Base-by-base conservation (phyloP, 1,140 invertebrate genomes). In the Dermatophagoides farinae region DNA sequence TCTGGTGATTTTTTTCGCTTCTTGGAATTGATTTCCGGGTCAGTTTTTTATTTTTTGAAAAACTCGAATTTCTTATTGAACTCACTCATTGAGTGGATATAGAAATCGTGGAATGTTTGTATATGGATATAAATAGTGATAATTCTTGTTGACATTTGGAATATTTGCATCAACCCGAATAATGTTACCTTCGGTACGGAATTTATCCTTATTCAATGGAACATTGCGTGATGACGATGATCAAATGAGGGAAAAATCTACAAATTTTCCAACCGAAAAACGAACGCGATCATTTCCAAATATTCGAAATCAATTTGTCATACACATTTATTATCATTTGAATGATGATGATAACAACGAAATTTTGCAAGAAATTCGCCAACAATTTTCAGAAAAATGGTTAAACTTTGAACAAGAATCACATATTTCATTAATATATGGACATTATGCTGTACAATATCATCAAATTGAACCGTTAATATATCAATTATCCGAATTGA, bases 381-480 rank as follows among this genome's bases (percentile, higher is more conserved):
- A 14, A 55, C 22, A 55, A 25, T 23, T 41, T 23, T 1, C 4
- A 37, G n/a, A 55, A 55, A 44, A 25, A 31, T 31, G 31, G 31
- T 8, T 55, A 4, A 14, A 20, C 14, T 55, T 55, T 38, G 53
- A 38, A 23, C 1, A 14, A 6, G 25, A 55, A 23, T 23, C 5
- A 5, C 53, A 55, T 14, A 55, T 55, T 20, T 55, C 53, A 4
- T 25, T 55, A 1, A 38, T 55, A 25, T 14, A 23, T 18, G 53
- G 53, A 20, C 53, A 55, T 25, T 55, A 55, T 44, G 53, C 53
- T 23, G 53, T 55, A 11, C 38, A 55, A 44, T 55, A 55, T 44
- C 53, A 55, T 44, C 53, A 55, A 55, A 55, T 55, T 40, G 53
- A 55, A 25, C 53, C 53, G 39, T 44, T 55, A 40, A 1, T 55